Base-by-base conservation (phyloP, 2,113 vertebrate genomes). In the Solenodon paradoxus region DNA sequence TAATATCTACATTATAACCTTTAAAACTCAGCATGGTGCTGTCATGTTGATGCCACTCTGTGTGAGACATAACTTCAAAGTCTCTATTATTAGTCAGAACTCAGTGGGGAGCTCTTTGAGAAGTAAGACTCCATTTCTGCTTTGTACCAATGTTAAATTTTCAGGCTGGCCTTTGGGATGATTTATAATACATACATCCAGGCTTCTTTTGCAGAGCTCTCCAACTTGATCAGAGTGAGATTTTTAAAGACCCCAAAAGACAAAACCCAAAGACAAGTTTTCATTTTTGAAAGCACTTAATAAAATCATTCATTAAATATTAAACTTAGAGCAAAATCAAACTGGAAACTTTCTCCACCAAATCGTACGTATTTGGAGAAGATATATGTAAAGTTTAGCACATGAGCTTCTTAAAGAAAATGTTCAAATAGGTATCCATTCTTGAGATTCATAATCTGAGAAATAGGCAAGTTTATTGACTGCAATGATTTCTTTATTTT, bases 31-130 rank as follows among this genome's bases (percentile, higher is more conserved):
- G 57, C 32, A 55, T 51, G 5, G 9, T 72, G 2, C 47, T 51
- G 3, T 69, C 81, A 96, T 61, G 45, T 88, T 92, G 95, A 90
- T 77, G 49, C 30, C 92, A 90, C 19, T 22, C 38, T 75, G 7
- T 28, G 40, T 63, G 74, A 4, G 12, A 59, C 5, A 81, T 10
- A 79, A 94, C 94, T 94, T 96, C 57, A 85, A 53, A 97, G 89
- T 45, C 28, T n/a, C 8, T 92, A 72, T 96, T 74, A 94, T 88
- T 88, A 85, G 12, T 96, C 80, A 89, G 7, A 92, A 24, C 5
- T 38, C 35, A 22, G 9, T 12, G 4, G 35, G 35, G n/a, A 77
- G 22, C 9, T 28, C 24, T 35, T 57, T 84, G 55, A 78, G 22
- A 66, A 24, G 19, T 19, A 15, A 64, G 26, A 12, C 12, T 17